Evolutionary conservation across 2,113 vertebrate species (phyloP).

Genomic region (Capreolus pygargus): DNA sequence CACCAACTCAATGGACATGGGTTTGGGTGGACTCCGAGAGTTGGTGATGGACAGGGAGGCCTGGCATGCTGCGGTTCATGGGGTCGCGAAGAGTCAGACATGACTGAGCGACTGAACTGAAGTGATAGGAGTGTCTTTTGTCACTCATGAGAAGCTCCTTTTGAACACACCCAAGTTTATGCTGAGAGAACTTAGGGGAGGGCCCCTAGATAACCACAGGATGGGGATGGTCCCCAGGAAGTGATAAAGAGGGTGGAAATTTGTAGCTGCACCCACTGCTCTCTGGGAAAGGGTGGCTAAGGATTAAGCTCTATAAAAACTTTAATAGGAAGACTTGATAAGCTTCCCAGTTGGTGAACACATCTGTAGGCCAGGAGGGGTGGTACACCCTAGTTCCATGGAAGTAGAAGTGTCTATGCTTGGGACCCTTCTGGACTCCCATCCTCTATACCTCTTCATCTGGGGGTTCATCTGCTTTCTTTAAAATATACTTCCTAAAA

Average conservation of each 20-base stretch:
- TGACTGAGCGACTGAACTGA: neutral
- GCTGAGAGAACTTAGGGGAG: neutral
- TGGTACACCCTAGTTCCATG: neutral
- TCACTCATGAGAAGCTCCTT: neutral
- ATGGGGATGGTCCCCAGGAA: neutral
- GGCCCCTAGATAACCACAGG: neutral
- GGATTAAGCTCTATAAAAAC: neutral
- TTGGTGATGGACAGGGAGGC: neutral
- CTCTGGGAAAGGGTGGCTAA: neutral
- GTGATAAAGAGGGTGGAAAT: neutral
- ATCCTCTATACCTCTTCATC: neutral
- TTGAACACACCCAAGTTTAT: neutral
- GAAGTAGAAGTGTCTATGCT: neutral
- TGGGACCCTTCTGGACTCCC: neutral
- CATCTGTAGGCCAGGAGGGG: neutral
- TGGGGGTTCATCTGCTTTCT: neutral
- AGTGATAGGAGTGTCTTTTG: neutral
- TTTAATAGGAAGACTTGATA: neutral
- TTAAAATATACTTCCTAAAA: neutral
- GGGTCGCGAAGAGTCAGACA: neutral
- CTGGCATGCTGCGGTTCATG: fast-evolving
- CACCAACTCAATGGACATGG: neutral
- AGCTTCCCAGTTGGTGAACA: neutral
- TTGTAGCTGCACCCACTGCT: neutral
- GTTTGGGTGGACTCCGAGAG: neutral